Base-by-base conservation (phyloP, 1,140 invertebrate genomes). In the Drosophila punjabiensis region DNA sequence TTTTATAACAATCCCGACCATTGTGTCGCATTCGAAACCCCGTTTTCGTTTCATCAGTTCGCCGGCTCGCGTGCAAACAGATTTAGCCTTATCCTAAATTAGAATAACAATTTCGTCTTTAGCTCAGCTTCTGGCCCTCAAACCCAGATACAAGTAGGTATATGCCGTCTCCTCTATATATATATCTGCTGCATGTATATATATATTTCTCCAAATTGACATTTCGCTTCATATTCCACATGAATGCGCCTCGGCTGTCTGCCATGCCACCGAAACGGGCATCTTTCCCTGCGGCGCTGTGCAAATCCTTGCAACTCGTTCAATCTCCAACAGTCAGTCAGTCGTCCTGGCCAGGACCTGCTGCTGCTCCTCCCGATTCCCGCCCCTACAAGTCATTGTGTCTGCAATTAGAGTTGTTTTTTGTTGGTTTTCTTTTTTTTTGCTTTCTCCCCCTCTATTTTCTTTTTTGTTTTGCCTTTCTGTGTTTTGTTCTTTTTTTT, bases 221-320 rank as follows among this genome's bases (percentile, higher is more conserved):
- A 89, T 89, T 89, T 89, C 86, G 86, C 86, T 89, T 89, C 85
- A 89, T 90, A 89, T 89, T 89, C 86, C 86, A 85, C 85, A 89
- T 89, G 85, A 89, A 89, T 89, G 86, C 85, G 79, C 81, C 78
- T 74, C 73, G 85, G 74, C 81, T 85, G 85, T 85, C 86, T 86
- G 69, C 52, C 64, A 10, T 79, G 82, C 82, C 82, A 85, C 74
- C 82, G 82, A 69, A 70, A 52, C 73, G 64, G 67, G 69, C 73
- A 65, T 73, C 74, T 71, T 61, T 75, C 69, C 84, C 82, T 89
- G 85, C 84, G 84, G 84, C 84, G 75, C 61, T 89, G 63, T 85
- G 79, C 86, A 89, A 89, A 90, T 89, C 86, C 85, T 90, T 89
- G 85, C 85, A 89, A 85, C 85, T 89, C 85, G 85, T 89, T 89